phyloP scores from a whole-genome alignment of 2,888 invertebrate species.

The Autographa pulchrina region DNA sequence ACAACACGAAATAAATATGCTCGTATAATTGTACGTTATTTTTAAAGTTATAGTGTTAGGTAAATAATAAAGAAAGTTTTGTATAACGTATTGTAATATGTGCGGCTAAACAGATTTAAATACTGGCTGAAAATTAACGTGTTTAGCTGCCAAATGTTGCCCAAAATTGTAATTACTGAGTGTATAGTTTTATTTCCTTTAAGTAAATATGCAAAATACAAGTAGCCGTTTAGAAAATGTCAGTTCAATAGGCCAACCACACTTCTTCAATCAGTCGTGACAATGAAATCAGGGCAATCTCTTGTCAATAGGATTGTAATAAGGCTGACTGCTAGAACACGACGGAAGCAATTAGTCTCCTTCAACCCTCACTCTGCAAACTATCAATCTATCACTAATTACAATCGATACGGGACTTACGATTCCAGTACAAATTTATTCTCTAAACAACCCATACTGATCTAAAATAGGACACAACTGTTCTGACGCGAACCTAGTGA shows the following conservation, averaged over 20 bases:
- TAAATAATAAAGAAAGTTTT: too few species aligned
- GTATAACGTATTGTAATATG: too few species aligned
- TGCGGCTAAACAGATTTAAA: too few species aligned
- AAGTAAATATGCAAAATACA: too few species aligned
- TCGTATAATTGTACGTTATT: not conserved
- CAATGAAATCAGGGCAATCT: not conserved
- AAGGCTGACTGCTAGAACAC: not conserved
- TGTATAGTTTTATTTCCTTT: too few species aligned
- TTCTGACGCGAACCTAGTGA: conserved; percentile 10
- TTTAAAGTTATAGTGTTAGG: not conserved
- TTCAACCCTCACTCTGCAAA: not conserved
- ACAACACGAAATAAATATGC: conserved; percentile 13
- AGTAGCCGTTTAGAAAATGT: too few species aligned
- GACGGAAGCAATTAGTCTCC: not conserved
- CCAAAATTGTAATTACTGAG: too few species aligned
- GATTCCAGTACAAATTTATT: conserved; percentile 33
- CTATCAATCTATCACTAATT: conserved; percentile 5
- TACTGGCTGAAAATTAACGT: too few species aligned
- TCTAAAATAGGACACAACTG: conserved; percentile 16
- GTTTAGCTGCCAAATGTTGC: too few species aligned
- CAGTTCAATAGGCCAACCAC: not conserved
- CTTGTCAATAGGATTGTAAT: not conserved
- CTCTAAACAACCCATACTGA: conserved; percentile 16
- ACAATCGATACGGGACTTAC: not conserved
- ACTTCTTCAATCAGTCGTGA: not conserved